phyloP scores from a whole-genome alignment of 1,140 invertebrate genomes.

The Apis dorsata region DNA sequence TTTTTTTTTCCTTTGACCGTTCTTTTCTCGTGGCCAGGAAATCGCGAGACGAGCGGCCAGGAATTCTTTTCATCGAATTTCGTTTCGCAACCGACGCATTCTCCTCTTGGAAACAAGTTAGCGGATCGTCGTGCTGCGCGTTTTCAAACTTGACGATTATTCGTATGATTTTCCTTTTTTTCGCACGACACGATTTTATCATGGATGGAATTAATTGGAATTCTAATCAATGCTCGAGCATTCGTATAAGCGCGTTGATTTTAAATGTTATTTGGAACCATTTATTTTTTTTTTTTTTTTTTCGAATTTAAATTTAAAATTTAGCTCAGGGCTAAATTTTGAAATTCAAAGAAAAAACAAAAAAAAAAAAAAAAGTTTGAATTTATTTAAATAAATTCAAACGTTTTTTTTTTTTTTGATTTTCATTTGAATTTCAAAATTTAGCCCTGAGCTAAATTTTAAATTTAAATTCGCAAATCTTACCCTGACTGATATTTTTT shows the following conservation, averaged over 20 bases:
- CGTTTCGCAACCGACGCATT: neutral
- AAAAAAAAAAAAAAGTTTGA: too few relatives aligned
- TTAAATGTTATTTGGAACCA: neutral
- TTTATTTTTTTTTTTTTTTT: too few relatives aligned
- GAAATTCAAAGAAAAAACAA: too few relatives aligned
- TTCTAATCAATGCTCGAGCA: slow-evolving; percentile 9
- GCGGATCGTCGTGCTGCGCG: neutral
- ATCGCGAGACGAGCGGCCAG: slow-evolving; percentile 2
- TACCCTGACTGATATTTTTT: neutral
- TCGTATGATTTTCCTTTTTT: neutral
- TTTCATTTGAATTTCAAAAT: too few relatives aligned
- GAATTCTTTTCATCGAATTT: slow-evolving; percentile 34
- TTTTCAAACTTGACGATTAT: neutral
- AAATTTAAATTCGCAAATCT: neutral
- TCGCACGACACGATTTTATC: neutral
- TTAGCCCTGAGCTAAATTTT: neutral
- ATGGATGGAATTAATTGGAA: neutral
- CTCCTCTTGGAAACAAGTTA: slow-evolving; percentile 15
- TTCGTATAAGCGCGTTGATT: neutral
- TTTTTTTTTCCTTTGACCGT: neutral
- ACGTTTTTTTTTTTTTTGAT: too few relatives aligned
- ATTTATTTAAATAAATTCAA: too few relatives aligned
- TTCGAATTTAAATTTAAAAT: neutral
- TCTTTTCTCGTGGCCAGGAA: neutral
- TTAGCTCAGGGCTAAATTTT: neutral